Evolutionary conservation across 2,797 vertebrate species (phyloP).

Genomic region (Adelosebastes latens): DNA sequence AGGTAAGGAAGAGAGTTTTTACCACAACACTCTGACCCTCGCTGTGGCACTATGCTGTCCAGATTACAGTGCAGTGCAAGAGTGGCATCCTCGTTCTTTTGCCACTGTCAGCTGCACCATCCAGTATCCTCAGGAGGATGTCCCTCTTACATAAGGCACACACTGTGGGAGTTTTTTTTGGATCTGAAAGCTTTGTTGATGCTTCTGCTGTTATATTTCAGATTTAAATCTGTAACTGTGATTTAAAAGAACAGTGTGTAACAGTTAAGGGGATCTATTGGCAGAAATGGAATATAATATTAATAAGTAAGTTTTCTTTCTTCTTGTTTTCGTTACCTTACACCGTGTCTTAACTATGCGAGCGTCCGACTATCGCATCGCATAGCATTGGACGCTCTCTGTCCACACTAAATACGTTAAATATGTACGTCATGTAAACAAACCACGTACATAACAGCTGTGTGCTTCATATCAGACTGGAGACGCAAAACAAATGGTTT

Average conservation of each 20-base stretch:
- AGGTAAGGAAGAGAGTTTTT: constrained; percentile 64
- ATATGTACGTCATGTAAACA: too few species aligned
- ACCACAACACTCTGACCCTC: constrained; percentile 63
- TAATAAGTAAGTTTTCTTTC: too few species aligned
- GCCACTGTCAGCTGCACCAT: constrained; percentile 27
- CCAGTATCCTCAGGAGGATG: constrained; percentile 43
- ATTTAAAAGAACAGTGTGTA: background rate
- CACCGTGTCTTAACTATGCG: too few species aligned
- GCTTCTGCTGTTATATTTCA: constrained; percentile 5
- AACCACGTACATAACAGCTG: too few species aligned
- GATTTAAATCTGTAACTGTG: constrained; percentile 6
- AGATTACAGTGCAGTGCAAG: constrained; percentile 51
- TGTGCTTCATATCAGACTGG: too few species aligned
- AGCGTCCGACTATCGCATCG: too few species aligned
- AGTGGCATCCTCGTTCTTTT: constrained; percentile 30
- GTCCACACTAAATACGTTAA: too few species aligned
- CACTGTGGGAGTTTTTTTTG: constrained; percentile 50
- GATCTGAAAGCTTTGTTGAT: constrained; percentile 28
- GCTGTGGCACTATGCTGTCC: constrained; percentile 46
- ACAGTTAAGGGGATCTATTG: too few species aligned
- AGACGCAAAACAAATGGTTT: too few species aligned
- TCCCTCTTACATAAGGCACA: constrained; percentile 41
- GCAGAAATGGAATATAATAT: too few species aligned
- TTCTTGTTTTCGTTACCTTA: too few species aligned
- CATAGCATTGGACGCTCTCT: too few species aligned